These are phyloP conservation scores for Melanostigma gelatinosum DNA, from an alignment of 2,113 vertebrate species.

Conservation along the genomic window DNA sequence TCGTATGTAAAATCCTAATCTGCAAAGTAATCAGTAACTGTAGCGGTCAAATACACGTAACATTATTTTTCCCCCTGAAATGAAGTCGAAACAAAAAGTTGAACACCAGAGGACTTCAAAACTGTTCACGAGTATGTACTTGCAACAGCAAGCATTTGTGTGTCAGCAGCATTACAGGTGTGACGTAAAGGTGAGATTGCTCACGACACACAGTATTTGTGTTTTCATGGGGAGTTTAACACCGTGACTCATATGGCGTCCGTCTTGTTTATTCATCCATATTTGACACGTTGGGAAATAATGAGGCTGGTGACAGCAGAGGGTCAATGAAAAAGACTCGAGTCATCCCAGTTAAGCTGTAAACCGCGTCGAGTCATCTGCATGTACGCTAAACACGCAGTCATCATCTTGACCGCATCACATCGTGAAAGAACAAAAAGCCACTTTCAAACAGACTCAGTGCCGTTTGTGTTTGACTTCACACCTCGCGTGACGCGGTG, in stretches of 20 bases:
- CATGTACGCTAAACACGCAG: conserved; percentile 42
- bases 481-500: not conserved
- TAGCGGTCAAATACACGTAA: not conserved
- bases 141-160: not conserved
- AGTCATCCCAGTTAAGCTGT: conserved; percentile 48
- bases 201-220: not conserved
- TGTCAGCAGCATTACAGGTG: not conserved
- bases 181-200: not conserved
- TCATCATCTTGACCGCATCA: conserved; percentile 28
- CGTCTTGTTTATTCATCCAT: conserved; percentile 23
- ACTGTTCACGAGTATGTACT: not conserved
- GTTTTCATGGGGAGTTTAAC: conserved; percentile 10
- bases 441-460: conserved; percentile 11
- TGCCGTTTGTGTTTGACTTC: conserved; percentile 39
- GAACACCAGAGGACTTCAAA: not conserved
- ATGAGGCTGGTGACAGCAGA: not conserved
- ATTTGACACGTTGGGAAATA: conserved; percentile 37
- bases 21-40: not conserved
- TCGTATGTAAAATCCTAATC: not conserved
- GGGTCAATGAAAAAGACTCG: conserved; percentile 20
- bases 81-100: not conserved
- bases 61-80: not conserved
- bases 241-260: conserved; percentile 21
- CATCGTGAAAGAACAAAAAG: conserved; percentile 6
- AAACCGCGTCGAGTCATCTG: conserved; percentile 26